Percentiles rank a stretch among this genome's conserved stretches.
Evolutionary conservation across 1,140 invertebrate species (phyloP).

Genomic region (Phymastichus coffea): DNA sequence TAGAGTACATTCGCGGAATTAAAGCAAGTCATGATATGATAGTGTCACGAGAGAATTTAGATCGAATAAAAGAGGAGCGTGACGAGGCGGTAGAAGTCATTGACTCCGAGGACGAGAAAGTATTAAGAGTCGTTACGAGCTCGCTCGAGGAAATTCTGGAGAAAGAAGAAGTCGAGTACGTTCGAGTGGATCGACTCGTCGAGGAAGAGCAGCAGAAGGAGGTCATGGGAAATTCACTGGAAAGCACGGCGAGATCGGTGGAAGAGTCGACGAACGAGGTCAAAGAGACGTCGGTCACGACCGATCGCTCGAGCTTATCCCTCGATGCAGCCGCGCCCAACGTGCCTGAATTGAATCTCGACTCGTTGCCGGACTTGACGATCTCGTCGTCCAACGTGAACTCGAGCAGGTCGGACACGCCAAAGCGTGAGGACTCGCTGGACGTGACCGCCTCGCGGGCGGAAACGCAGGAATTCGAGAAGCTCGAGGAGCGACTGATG

Average conservation of each 20-base stretch:
- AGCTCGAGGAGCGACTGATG: background rate
- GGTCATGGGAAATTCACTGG: conserved; percentile 23
- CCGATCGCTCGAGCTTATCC: conserved; percentile 35
- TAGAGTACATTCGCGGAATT: conserved; percentile 32
- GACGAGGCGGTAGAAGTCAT: conserved; percentile 21
- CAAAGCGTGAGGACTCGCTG: background rate
- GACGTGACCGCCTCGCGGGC: too few relatives aligned
- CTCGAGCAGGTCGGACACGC: background rate
- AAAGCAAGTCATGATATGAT: conserved; percentile 34
- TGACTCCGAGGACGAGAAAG: conserved; percentile 31
- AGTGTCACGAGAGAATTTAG: conserved; percentile 37
- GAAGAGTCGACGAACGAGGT: conserved; percentile 37
- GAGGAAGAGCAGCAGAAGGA: conserved; percentile 14
- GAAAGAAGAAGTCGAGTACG: conserved; percentile 23
- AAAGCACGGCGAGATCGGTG: conserved; percentile 31
- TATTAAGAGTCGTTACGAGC: conserved; percentile 32
- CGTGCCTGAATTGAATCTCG: conserved; percentile 49
- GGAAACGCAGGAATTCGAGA: conserved; percentile 13
- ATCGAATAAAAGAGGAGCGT: conserved; percentile 43
- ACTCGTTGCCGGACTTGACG: conserved; percentile 47
- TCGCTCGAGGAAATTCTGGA: conserved; percentile 32
- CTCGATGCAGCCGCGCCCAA: conserved; percentile 36
- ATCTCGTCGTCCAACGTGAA: conserved; percentile 38
- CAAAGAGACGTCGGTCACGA: conserved; percentile 33
- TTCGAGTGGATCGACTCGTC: conserved; percentile 3